Base-by-base conservation (phyloP, 92 coral and sea anemone genomes). In the Phenganax marumi region DNA sequence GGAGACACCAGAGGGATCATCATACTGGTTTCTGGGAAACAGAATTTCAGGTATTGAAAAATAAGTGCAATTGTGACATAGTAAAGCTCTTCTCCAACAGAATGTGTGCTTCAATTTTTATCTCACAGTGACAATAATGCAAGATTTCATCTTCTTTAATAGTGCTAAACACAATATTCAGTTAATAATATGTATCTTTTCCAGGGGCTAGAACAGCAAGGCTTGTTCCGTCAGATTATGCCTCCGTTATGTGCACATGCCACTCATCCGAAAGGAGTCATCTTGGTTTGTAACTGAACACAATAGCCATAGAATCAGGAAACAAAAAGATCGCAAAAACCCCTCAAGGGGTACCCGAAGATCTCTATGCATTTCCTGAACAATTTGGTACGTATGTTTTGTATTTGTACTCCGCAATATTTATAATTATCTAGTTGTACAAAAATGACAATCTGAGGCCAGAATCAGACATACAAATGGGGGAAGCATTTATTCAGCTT, bases 261-360 rank as follows among this genome's bases (percentile, higher is more conserved):
- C 79, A 6, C 79, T 85, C 0, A 52, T 85, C 12, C 83, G 73
- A 1, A 26, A 63, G 48, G 88, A 85, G 61, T 39, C 78, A n/a
- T 53, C 68, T 21, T 75, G 70, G 52, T 78, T 85, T 51, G 43
- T 85, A n/a, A 70, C 64, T 11, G 88, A 85, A 46, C 84, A 85
- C 82, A 85, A 85, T 69, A 64, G 77, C 18, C 88, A 85, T 48
- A 52, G 84, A 64, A 85, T 85, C 52, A 52, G 84, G 66, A 85
- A 85, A 54, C 88, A 85, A 66, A 78, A 68, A 52, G 88, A 81
- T 61, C 80, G 82, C n/a, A 50, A 54, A 76, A 64, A 85, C 88
- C 70, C 88, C 79, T 24, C 88, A 85, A 39, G 84, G 88, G 18
- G 70, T 85, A 18, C 87, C 87, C 7, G 87, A 84, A 50, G 87